phyloP scores from a whole-genome alignment of 2,797 vertebrate genomes.

The Chelon auratus region DNA sequence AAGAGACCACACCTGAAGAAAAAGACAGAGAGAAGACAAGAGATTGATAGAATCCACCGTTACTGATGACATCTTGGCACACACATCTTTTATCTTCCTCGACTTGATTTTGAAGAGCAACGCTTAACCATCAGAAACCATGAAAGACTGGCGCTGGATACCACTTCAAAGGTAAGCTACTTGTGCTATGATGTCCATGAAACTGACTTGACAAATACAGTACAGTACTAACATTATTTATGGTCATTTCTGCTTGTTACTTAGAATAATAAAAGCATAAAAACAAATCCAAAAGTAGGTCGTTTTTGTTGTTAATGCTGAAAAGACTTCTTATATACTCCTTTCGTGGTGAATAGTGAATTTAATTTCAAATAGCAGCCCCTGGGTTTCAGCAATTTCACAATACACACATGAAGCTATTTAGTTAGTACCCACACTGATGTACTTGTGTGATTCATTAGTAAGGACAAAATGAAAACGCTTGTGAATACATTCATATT shows the following conservation, averaged over 20 bases:
- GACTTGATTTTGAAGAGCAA: slow-evolving; percentile 38
- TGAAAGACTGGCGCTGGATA: slow-evolving; percentile 89
- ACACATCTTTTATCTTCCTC: neutral
- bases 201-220: slow-evolving; percentile 5
- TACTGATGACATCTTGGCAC: slow-evolving; percentile 25
- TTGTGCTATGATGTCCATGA: slow-evolving; percentile 11
- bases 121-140: slow-evolving; percentile 53
- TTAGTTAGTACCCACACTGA: neutral
- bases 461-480: neutral
- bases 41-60: slow-evolving; percentile 20
- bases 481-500: neutral
- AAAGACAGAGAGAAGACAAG: slow-evolving; percentile 24
- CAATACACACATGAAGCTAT: no score
- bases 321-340: neutral
- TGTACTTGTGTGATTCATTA: neutral
- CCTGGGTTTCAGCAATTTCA: neutral
- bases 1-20: slow-evolving; percentile 94
- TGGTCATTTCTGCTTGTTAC: neutral
- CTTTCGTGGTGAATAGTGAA: neutral
- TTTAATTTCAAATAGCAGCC: neutral
- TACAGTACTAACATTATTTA: neutral
- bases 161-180: slow-evolving; percentile 86
- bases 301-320: no score
- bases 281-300: neutral
- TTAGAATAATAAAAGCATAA: neutral